Percentiles rank a stretch among this genome's conserved stretches.
Conservation (phyloP, 2,888 invertebrate species). For the Mimumesa dahlbomi region DNA sequence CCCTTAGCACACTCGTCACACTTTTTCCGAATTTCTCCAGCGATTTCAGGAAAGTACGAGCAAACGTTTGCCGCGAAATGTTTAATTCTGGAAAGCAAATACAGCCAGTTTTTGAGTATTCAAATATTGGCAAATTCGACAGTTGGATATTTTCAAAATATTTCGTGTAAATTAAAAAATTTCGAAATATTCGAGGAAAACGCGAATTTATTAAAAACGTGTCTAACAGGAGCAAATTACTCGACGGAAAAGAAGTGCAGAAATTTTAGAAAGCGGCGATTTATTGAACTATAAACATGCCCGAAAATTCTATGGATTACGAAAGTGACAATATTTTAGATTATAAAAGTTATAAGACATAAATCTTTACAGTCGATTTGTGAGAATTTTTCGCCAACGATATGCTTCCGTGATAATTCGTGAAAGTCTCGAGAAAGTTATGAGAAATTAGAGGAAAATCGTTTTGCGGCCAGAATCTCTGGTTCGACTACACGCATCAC, state of each 20-base stretch:
- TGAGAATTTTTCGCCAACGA: constrained; percentile 47
- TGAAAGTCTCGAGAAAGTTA: constrained; percentile 39
- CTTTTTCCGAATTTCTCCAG: constrained; percentile 7
- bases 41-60: constrained; percentile 6
- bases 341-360: constrained; percentile 46
- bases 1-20: constrained; percentile 15
- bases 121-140: no score
- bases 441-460: constrained; percentile 52
- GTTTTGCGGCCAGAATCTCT: constrained; percentile 40
- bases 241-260: no score
- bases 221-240: no score
- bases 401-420: constrained; percentile 50
- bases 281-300: no score
- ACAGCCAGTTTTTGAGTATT: no score
- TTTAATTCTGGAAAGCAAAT: no score
- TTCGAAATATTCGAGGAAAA: no score
- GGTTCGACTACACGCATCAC: constrained; percentile 42
- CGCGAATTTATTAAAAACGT: no score
- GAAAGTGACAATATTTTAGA: constrained; percentile 50
- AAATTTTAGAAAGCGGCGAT: no score
- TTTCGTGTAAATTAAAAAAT: no score
- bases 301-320: constrained; percentile 21
- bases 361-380: constrained; percentile 57
- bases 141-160: no score
- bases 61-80: neutral